A percentile compares a stretch with the other conserved stretches of the same genome.
Conservation (phyloP, 2,797 vertebrate genomes). For the Betta splendens region DNA sequence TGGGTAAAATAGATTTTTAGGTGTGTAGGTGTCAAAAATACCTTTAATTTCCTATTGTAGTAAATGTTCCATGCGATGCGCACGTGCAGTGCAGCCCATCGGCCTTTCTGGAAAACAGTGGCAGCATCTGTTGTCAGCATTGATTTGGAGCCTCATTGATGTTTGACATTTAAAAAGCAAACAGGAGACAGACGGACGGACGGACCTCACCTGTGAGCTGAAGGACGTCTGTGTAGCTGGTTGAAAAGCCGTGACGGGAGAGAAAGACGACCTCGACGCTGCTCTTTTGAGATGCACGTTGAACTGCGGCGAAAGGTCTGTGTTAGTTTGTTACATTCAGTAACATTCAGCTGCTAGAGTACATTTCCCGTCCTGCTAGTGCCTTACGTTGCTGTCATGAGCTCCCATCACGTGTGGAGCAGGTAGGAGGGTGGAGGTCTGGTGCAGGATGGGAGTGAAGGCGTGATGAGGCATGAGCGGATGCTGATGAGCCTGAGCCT, state of each 20-base stretch:
- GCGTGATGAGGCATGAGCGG: slow-evolving; percentile 39
- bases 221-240: slow-evolving; percentile 25
- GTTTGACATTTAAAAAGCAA: neutral
- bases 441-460: slow-evolving; percentile 32
- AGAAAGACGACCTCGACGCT: slow-evolving; percentile 1
- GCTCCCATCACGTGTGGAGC: neutral
- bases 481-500: slow-evolving; percentile 4
- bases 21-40: slow-evolving; percentile 6
- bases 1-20: neutral
- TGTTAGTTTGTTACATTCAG: no score
- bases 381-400: slow-evolving; percentile 41
- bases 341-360: neutral
- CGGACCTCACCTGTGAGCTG: slow-evolving; percentile 42
- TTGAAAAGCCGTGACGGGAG: slow-evolving; percentile 20
- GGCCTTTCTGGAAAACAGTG: slow-evolving; percentile 51
- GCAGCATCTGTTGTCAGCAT: neutral
- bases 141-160: neutral
- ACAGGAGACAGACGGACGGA: neutral
- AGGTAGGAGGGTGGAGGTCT: slow-evolving; percentile 1
- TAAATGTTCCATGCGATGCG: slow-evolving; percentile 70
- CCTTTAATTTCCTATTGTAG: slow-evolving; percentile 59
- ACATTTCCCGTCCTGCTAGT: neutral
- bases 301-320: slow-evolving; percentile 27
- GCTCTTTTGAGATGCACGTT: slow-evolving; percentile 1
- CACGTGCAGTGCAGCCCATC: slow-evolving; percentile 62